These are phyloP conservation scores for Eurytoma adleriae DNA, from an alignment of 2,888 invertebrate species.

Conservation along the genomic window DNA sequence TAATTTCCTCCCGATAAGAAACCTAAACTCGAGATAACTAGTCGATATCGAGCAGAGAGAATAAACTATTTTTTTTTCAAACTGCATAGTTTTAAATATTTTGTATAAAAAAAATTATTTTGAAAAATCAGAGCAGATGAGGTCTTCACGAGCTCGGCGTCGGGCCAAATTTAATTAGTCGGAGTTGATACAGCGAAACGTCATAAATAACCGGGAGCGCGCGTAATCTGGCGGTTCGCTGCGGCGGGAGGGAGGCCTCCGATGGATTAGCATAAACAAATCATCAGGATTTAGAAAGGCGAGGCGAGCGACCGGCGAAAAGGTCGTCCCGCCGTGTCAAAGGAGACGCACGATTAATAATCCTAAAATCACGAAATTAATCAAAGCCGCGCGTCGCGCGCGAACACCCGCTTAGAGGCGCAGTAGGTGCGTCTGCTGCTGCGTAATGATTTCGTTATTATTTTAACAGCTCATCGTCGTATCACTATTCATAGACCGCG, in stretches of 20 bases:
- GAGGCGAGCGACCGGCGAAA: slow-evolving; percentile 36
- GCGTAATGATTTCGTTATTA: slow-evolving; percentile 26
- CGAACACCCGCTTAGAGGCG: not conserved
- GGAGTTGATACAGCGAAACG: slow-evolving; percentile 50
- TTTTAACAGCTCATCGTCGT: slow-evolving; percentile 1
- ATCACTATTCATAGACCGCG: not conserved
- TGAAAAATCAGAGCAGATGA: not conserved
- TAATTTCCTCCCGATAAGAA: no score
- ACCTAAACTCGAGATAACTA: no score
- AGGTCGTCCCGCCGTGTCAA: slow-evolving; percentile 50
- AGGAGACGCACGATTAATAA: slow-evolving; percentile 63
- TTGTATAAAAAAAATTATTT: not conserved
- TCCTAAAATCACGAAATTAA: slow-evolving; percentile 62
- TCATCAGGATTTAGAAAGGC: slow-evolving; percentile 72
- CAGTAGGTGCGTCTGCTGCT: no score
- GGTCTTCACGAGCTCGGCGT: slow-evolving; percentile 20
- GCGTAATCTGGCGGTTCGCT: slow-evolving; percentile 44
- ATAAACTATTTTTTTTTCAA: no score
- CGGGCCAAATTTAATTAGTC: slow-evolving; percentile 51
- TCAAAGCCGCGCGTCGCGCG: slow-evolving; percentile 23
- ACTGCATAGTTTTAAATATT: no score
- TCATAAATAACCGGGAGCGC: slow-evolving; percentile 56
- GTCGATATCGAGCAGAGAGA: no score
- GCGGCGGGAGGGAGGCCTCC: slow-evolving; percentile 3
- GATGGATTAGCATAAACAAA: slow-evolving; percentile 74